Conservation (phyloP, 2,113 vertebrate species). For the Bubo bubo region DNA sequence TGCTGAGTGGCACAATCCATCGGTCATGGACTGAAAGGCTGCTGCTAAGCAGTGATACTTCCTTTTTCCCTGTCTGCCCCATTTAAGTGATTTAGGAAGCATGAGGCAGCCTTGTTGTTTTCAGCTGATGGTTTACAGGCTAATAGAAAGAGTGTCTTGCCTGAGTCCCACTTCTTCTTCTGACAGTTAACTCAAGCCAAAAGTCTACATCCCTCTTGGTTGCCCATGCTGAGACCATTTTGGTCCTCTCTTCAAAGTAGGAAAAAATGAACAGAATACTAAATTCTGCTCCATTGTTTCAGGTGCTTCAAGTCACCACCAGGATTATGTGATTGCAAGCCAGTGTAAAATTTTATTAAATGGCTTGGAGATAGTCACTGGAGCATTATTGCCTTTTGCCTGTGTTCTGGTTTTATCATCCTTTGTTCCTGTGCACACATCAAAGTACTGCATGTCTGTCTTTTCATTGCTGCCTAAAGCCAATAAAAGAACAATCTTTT, state of each 20-base stretch:
- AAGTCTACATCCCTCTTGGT: background rate
- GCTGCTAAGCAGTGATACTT: background rate
- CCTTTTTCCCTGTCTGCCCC: background rate
- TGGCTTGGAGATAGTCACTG: background rate
- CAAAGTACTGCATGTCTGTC: background rate
- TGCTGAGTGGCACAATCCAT: background rate
- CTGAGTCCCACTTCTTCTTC: background rate
- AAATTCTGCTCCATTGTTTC: background rate
- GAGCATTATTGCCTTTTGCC: background rate
- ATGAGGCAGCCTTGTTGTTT: background rate
- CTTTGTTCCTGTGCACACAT: background rate
- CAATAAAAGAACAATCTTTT: background rate
- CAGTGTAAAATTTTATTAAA: conserved; percentile 9
- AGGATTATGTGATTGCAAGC: background rate
- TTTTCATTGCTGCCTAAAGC: background rate
- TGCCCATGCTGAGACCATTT: background rate
- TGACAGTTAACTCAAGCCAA: background rate
- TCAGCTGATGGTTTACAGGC: background rate
- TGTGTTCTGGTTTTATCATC: background rate
- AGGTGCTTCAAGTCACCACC: background rate
- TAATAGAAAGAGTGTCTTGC: background rate
- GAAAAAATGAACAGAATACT: background rate
- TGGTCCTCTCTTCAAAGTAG: background rate
- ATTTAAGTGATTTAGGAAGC: background rate
- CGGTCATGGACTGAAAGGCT: background rate